These are phyloP conservation scores for Epizoanthus fatuus DNA, from an alignment of 92 coral and sea anemone genomes.

Conservation along the genomic window DNA sequence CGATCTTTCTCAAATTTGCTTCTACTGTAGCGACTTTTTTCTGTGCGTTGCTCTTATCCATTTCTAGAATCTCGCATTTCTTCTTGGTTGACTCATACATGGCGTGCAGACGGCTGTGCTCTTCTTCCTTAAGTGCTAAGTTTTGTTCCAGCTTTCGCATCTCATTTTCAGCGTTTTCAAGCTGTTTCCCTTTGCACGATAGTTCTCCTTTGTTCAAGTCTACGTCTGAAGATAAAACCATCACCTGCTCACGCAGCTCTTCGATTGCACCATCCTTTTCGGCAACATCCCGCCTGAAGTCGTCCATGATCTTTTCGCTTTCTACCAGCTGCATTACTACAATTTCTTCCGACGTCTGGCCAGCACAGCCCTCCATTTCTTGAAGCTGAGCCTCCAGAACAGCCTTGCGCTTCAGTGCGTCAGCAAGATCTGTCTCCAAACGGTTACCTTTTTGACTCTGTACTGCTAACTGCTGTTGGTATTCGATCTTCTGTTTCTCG, in stretches of 20 bases:
- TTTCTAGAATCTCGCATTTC: conserved; percentile 84
- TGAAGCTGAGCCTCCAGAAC: conserved; percentile 73
- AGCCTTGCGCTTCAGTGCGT: conserved; percentile 74
- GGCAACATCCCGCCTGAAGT: conserved; percentile 79
- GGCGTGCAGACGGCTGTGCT: conserved; percentile 73
- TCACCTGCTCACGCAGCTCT: conserved; percentile 82
- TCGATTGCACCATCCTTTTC: conserved; percentile 91
- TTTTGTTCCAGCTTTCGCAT: conserved; percentile 84
- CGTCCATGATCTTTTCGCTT: conserved; percentile 87
- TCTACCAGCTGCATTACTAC: conserved; percentile 88
- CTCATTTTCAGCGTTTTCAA: conserved; percentile 86
- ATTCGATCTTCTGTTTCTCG: conserved; percentile 84
- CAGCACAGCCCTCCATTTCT: conserved; percentile 72
- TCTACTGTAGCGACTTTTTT: conserved; percentile 86
- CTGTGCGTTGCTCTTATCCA: conserved; percentile 84
- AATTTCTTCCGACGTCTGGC: conserved; percentile 79
- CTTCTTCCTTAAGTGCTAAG: conserved; percentile 79
- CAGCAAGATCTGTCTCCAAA: conserved; percentile 82
- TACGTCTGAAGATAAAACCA: conserved; percentile 79
- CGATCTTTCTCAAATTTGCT: conserved; percentile 61
- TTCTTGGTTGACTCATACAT: conserved; percentile 79
- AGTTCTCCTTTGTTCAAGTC: conserved; percentile 88
- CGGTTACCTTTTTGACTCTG: conserved; percentile 83
- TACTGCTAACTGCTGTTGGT: conserved; percentile 84
- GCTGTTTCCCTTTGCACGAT: conserved; percentile 73